phyloP scores from a whole-genome alignment of 1,140 invertebrate species.

The Heterodera schachtii region DNA sequence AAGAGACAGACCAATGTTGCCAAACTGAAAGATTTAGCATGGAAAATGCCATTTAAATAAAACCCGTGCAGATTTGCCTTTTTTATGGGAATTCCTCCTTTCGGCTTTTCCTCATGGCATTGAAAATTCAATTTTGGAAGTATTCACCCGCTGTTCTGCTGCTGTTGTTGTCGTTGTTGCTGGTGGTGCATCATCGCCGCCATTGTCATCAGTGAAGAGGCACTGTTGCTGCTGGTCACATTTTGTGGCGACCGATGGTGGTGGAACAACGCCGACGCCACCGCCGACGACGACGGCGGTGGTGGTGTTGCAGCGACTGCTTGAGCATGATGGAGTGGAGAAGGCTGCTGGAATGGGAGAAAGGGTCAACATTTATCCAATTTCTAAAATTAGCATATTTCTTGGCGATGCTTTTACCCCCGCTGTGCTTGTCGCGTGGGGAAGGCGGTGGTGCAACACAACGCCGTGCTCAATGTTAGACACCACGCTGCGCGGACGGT shows the following conservation, averaged over 20 bases:
- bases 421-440: background rate
- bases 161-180: background rate
- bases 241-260: background rate
- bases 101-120: too few relatives aligned
- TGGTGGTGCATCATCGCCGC: conserved; percentile 12
- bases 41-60: too few relatives aligned
- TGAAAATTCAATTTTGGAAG: too few relatives aligned
- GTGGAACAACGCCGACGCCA: background rate
- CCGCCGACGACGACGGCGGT: too few relatives aligned
- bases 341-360: background rate
- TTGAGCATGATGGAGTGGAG: background rate
- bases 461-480: conserved; percentile 45
- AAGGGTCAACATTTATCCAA: background rate
- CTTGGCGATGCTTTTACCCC: background rate
- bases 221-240: background rate
- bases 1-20: too few relatives aligned
- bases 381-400: background rate
- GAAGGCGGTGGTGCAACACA: background rate
- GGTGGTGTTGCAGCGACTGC: background rate
- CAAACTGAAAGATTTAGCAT: too few relatives aligned
- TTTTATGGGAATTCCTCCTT: too few relatives aligned
- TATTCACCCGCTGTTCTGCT: background rate
- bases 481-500: conserved; percentile 50
- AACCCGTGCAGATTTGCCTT: too few relatives aligned
- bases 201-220: background rate